These are phyloP conservation scores for Oreortyx pictus DNA, from an alignment of 2,797 vertebrate species.

Conservation along the genomic window DNA sequence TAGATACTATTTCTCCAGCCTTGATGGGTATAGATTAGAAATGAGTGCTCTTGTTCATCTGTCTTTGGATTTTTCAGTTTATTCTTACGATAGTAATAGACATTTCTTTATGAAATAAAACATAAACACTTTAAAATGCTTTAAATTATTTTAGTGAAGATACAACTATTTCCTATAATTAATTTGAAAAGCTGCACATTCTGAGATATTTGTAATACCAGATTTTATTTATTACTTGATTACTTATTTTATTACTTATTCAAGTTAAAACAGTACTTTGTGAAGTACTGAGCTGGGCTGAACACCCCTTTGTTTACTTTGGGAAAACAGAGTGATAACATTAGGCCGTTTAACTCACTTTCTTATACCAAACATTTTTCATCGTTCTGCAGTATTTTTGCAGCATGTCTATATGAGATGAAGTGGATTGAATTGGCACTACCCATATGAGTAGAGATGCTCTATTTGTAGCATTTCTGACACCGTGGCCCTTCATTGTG, in stretches of 20 bases:
- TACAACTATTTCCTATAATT: neutral
- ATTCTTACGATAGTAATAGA: neutral
- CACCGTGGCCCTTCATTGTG: neutral
- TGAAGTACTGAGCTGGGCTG: neutral
- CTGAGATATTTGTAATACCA: neutral
- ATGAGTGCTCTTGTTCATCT: neutral
- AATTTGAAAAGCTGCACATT: neutral
- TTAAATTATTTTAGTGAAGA: neutral
- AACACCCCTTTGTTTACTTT: slow-evolving; percentile 19
- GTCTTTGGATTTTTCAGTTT: neutral
- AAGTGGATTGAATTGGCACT: neutral
- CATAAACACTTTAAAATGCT: neutral
- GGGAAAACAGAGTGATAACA: neutral
- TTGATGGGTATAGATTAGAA: neutral
- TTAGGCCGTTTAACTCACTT: neutral
- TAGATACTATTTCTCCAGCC: neutral
- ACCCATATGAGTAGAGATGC: neutral
- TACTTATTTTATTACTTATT: neutral
- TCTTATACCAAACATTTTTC: neutral
- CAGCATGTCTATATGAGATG: neutral
- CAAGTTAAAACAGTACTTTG: neutral
- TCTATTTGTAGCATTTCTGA: neutral
- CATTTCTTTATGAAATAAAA: neutral
- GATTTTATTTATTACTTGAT: neutral
- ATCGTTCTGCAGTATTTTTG: neutral